A percentile compares a stretch with the other conserved stretches of the same genome.
phyloP scores from a whole-genome alignment of 2,888 invertebrate species.

The Chrysopilus asiliformis region DNA sequence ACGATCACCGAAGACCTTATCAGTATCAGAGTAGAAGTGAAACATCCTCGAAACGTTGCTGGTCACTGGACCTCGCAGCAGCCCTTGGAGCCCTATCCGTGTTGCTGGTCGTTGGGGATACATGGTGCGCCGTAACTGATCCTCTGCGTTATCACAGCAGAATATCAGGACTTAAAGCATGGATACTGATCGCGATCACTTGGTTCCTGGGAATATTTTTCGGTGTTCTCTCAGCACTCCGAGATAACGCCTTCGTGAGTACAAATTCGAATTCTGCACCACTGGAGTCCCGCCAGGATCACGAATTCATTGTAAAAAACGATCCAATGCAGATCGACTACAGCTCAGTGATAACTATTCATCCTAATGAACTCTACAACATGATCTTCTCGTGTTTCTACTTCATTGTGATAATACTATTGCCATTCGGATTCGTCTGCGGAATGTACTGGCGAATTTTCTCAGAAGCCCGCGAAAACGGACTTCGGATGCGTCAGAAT shows the following conservation, averaged over 20 bases:
- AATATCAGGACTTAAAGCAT: constrained; percentile 35
- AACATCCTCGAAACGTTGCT: constrained; percentile 21
- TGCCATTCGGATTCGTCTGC: constrained; percentile 35
- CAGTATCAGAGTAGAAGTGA: neutral
- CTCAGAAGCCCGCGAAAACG: constrained; percentile 35
- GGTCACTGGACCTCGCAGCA: constrained; percentile 34
- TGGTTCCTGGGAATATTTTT: constrained; percentile 35
- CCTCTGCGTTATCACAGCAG: constrained; percentile 44
- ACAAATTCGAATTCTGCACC: neutral
- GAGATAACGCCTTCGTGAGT: constrained; percentile 22
- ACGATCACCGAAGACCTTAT: neutral
- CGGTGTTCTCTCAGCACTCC: constrained; percentile 33
- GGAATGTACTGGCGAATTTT: constrained; percentile 38
- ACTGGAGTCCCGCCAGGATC: neutral
- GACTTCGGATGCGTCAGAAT: constrained; percentile 35
- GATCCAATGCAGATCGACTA: constrained; percentile 1
- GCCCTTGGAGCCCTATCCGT: constrained; percentile 34
- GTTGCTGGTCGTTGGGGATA: constrained; percentile 38
- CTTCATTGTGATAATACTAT: constrained; percentile 32
- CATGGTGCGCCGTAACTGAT: constrained; percentile 46
- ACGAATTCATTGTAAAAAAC: constrained; percentile 3
- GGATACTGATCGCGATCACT: constrained; percentile 33
- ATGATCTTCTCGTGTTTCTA: constrained; percentile 30
- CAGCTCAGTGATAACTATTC: neutral
- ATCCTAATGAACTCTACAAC: constrained; percentile 17